Evolutionary conservation across 92 coral and sea anemone species (phyloP).

Genomic region (Galaxea fascicularis): DNA sequence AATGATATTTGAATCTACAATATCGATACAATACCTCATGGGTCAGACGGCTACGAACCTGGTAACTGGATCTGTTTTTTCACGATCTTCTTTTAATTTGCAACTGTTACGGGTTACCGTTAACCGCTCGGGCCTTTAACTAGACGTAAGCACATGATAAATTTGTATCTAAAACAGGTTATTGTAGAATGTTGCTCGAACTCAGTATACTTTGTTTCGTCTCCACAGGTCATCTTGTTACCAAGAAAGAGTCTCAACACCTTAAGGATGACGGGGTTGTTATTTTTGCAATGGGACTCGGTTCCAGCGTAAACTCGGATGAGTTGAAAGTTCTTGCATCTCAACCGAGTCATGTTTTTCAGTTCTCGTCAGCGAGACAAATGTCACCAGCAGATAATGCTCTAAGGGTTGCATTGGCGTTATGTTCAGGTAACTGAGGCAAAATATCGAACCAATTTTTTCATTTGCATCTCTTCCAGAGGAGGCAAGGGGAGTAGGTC

Average conservation of each 20-base stretch:
- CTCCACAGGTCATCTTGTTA: background rate
- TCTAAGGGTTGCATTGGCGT: slow-evolving; percentile 20
- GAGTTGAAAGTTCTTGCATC: slow-evolving; percentile 31
- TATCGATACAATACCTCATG: no score
- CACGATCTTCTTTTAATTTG: no score
- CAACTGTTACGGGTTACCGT: no score
- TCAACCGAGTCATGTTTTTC: slow-evolving; percentile 26
- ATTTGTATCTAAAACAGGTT: background rate
- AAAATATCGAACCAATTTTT: background rate
- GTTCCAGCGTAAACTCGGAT: background rate
- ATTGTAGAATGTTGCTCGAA: background rate
- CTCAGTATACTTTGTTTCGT: background rate
- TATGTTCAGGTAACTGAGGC: slow-evolving; percentile 30
- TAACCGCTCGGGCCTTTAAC: no score
- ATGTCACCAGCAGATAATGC: slow-evolving; percentile 16
- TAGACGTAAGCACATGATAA: no score
- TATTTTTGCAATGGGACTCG: slow-evolving; percentile 38
- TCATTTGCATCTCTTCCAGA: no score
- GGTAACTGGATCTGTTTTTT: no score
- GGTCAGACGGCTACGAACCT: no score
- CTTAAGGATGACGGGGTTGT: slow-evolving; percentile 25
- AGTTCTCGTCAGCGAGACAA: slow-evolving; percentile 2
- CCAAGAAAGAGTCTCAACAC: slow-evolving; percentile 10
- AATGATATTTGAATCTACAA: no score
- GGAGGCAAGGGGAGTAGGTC: no score